Conservation (phyloP, 2,113 vertebrate species). For the Alectura lathami region DNA sequence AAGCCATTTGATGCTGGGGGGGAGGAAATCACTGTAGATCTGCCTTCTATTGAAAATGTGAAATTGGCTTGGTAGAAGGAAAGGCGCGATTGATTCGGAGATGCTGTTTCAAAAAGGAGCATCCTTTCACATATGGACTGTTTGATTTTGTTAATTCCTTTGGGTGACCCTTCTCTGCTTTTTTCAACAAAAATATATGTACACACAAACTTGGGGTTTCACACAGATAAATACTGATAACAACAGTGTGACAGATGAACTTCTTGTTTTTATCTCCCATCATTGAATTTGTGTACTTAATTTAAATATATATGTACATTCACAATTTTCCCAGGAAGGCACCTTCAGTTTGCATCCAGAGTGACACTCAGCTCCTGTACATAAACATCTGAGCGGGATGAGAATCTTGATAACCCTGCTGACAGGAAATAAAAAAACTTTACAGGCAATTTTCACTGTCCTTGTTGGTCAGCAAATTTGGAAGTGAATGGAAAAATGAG, state of each 20-base stretch:
- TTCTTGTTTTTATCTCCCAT: neutral
- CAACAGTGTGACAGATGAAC: neutral
- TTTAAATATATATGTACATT: neutral
- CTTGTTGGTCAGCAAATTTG: slow-evolving; percentile 57
- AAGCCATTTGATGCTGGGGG: slow-evolving; percentile 65
- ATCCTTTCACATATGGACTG: neutral
- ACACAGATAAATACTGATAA: neutral
- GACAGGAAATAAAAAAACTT: slow-evolving; percentile 46
- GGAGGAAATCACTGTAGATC: slow-evolving; percentile 22
- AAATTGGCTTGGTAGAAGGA: slow-evolving; percentile 60
- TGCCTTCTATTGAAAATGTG: slow-evolving; percentile 60
- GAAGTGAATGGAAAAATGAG: slow-evolving; percentile 23
- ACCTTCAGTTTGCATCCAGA: neutral
- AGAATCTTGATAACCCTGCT: slow-evolving; percentile 46
- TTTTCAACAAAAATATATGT: neutral
- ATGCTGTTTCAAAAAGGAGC: neutral
- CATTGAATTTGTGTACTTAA: neutral
- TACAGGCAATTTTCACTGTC: slow-evolving; percentile 55
- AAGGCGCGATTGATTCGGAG: slow-evolving; percentile 41
- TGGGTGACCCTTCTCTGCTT: neutral
- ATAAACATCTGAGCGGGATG: neutral
- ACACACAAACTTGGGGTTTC: neutral
- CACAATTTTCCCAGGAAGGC: neutral
- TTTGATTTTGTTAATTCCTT: slow-evolving; percentile 31
- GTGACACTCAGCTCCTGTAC: neutral